A percentile compares a stretch with the other conserved stretches of the same genome.
Conservation (phyloP, 2,797 vertebrate species). For the Muscicapa comitata region DNA sequence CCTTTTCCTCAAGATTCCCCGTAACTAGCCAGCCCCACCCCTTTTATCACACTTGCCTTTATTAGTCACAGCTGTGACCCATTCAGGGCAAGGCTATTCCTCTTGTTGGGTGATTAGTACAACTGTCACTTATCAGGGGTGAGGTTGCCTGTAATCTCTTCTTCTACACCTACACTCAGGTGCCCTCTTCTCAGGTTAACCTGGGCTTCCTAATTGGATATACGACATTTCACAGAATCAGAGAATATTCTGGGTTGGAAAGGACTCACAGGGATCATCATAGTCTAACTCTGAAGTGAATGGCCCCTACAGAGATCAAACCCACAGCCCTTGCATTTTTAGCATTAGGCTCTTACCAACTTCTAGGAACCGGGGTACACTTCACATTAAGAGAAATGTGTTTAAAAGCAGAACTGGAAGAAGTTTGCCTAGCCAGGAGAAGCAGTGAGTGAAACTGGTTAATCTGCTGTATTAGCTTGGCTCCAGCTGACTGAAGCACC, state of each 20-base stretch:
- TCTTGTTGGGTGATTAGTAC: too few relatives aligned
- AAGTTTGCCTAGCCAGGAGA: not conserved
- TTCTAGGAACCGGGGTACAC: not conserved
- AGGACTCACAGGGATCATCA: not conserved
- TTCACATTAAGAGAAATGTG: not conserved
- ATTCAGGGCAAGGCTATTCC: too few relatives aligned
- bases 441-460: not conserved
- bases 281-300: not conserved
- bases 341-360: not conserved
- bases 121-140: too few relatives aligned
- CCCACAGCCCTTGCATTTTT: not conserved
- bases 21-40: too few relatives aligned
- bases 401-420: not conserved
- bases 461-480: not conserved
- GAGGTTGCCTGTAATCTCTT: too few relatives aligned
- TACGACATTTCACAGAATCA: not conserved
- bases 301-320: accelerated
- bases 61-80: too few relatives aligned
- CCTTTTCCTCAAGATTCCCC: too few relatives aligned
- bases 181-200: not conserved
- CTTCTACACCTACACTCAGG: too few relatives aligned
- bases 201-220: not conserved
- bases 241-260: not conserved
- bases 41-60: too few relatives aligned
- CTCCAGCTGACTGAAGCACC: not conserved